Percentiles rank a stretch among this genome's conserved stretches.
Conservation (phyloP, 2,113 vertebrate species). For the Notarius quadriscutis region DNA sequence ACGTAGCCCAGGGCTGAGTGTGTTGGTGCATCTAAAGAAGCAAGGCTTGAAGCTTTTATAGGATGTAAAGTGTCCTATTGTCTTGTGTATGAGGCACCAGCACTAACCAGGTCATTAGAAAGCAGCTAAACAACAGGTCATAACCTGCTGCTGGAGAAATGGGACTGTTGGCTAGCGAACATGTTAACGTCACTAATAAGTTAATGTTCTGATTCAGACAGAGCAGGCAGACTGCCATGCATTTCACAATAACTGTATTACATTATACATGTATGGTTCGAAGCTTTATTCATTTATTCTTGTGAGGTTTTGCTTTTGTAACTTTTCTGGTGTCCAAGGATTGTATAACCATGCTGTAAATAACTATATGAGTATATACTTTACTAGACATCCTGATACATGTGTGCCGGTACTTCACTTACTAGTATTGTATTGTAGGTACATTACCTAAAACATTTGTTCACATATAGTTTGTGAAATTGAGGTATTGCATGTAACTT, state of each 20-base stretch:
- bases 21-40: slow-evolving; percentile 47
- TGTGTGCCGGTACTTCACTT: background rate
- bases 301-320: background rate
- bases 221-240: background rate
- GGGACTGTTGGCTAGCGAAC: background rate
- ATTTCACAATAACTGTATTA: slow-evolving; percentile 1
- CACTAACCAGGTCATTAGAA: slow-evolving; percentile 50
- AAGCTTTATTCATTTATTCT: background rate
- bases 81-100: slow-evolving; percentile 26
- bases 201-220: background rate
- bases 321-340: background rate
- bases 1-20: slow-evolving; percentile 43
- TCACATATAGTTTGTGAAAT: background rate
- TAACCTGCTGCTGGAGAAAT: slow-evolving; percentile 33
- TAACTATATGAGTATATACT: background rate
- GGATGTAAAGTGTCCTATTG: slow-evolving; percentile 24
- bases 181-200: background rate
- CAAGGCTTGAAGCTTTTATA: slow-evolving; percentile 32
- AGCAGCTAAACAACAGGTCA: slow-evolving; percentile 38
- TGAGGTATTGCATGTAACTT: background rate
- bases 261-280: background rate
- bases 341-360: background rate
- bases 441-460: background rate
- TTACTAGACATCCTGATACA: background rate
- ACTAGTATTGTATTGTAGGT: background rate